Base-by-base conservation (phyloP, 2,888 invertebrate species). In the Luperina testacea region DNA sequence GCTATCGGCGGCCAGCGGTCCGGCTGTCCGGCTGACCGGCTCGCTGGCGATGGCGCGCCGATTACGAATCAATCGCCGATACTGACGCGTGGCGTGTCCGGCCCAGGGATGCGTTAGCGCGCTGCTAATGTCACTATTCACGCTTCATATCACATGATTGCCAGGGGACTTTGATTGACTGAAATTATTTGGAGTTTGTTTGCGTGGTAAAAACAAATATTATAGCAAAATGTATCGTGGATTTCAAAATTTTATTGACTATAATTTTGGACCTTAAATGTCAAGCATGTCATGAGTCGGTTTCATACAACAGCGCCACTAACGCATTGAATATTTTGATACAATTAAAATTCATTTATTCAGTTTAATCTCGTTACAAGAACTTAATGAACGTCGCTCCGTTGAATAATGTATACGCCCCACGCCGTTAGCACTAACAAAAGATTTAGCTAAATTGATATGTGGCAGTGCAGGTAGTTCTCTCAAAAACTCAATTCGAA, bases 341-440 rank as follows among this genome's bases (percentile, higher is more conserved):
- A 84, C 75, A 79, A 89, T 87, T 87, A 79, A 87, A 87, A 91
- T 91, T 90, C 81, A 90, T 91, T 90, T 89, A 90, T 90, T 90
- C 87, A 78, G 84, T 81, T 86, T 89, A 89, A 90, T 88, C 87
- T 90, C 77, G 89, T 90, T 88, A 88, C 87, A 82, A 88, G 88
- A 86, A 90, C 87, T 86, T 91, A 90, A 90, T 90, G 90, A 90
- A 89, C 88, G 88, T 78, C 86, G 87, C 86, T 80, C 65, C 74
- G 80, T 74, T 89, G 89, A 90, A 91, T 91, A 89, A 91, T 91
- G 82, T 84, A 87, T 45, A 45, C 80, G 72, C 61, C 74, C 59
- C 67, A 73, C 78, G 38, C 83, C 59, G 74, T 79, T n/a, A 74
- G 68, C 27, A 63, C 69, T 69, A 77, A 84, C 86, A 81, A 86